Conservation (phyloP, 2,113 vertebrate genomes). For the Oncorhynchus keta region DNA sequence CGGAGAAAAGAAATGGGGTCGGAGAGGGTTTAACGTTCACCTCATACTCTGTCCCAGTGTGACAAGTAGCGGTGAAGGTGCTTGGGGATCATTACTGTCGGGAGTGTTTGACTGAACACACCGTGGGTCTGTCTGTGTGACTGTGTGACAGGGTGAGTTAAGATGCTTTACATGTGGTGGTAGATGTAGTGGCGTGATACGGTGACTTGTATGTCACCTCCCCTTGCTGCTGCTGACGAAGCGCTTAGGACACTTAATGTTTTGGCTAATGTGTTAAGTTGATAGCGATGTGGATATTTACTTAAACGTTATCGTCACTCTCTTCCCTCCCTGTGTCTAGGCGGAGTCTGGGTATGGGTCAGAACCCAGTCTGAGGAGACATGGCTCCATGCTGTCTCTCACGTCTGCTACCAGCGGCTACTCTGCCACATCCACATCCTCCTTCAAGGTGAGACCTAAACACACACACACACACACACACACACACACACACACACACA, state of each 20-base stretch:
- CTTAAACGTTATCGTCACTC: conserved; percentile 4
- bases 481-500: not conserved
- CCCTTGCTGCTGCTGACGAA: not conserved
- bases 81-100: no score
- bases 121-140: no score
- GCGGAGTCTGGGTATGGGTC: conserved; percentile 96
- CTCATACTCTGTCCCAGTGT: no score
- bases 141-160: no score
- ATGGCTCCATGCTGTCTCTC: conserved; percentile 95
- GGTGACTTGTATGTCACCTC: not conserved
- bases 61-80: no score
- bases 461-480: not conserved
- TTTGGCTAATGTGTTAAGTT: not conserved
- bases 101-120: no score
- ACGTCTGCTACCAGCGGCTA: conserved; percentile 93
- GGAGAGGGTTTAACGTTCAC: no score
- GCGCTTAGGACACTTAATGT: not conserved
- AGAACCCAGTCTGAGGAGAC: conserved; percentile 90
- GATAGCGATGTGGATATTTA: not conserved
- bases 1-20: no score
- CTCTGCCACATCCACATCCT: conserved; percentile 95
- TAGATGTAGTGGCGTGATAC: no score
- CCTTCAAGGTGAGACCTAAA: conserved; percentile 86
- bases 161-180: no score
- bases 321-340: conserved; percentile 58